Conservation (phyloP, 1,140 invertebrate genomes). For the Meteorus sp. region DNA sequence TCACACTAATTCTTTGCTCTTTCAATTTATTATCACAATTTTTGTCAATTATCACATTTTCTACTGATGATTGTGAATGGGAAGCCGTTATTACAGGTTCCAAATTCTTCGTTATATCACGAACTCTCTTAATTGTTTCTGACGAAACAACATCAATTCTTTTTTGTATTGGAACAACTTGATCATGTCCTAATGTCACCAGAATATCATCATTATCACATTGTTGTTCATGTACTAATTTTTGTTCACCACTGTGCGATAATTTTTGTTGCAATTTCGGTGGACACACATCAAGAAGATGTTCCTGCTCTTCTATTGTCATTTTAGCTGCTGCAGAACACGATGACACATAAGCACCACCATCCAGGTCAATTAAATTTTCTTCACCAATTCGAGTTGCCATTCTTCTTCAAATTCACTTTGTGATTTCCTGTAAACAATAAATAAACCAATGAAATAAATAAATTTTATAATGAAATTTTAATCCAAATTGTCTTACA, state of each 20-base stretch:
- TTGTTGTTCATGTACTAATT: conserved; percentile 29
- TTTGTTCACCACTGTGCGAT: conserved; percentile 41
- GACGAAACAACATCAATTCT: conserved; percentile 55
- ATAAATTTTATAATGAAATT: too few species aligned
- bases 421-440: too few species aligned
- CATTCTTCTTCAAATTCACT: conserved; percentile 39
- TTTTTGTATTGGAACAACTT: conserved; percentile 48
- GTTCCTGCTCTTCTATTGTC: conserved; percentile 50
- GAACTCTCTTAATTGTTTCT: conserved; percentile 53
- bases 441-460: too few species aligned
- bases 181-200: conserved; percentile 53
- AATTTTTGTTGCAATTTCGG: conserved; percentile 53
- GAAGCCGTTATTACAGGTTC: conserved; percentile 41
- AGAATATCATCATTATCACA: conserved; percentile 40
- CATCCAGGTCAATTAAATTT: conserved; percentile 53
- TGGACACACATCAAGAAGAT: conserved; percentile 52
- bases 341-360: conserved; percentile 36
- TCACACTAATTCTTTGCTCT: too few species aligned
- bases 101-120: conserved; percentile 53
- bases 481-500: too few species aligned
- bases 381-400: conserved; percentile 41
- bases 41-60: background rate
- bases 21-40: too few species aligned
- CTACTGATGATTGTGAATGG: background rate
- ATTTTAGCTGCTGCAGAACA: conserved; percentile 28